phyloP scores from a whole-genome alignment of 2,797 vertebrate species.

The Parotocinclus haroldoi region DNA sequence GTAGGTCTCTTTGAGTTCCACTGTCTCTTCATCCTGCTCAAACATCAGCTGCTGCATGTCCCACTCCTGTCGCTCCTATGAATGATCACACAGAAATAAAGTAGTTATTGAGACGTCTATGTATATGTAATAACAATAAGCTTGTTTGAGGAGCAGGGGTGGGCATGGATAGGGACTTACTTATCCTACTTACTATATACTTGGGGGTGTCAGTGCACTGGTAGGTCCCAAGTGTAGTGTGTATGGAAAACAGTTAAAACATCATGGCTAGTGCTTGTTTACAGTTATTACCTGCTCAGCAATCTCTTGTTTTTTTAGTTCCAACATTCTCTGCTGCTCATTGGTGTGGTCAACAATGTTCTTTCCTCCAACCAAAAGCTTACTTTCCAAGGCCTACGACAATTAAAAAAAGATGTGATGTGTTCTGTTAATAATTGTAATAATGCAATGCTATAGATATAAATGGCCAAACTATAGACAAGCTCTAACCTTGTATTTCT shows the following conservation, averaged over 20 bases:
- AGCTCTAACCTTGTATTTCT: constrained; percentile 88
- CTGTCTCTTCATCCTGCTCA: constrained; percentile 88
- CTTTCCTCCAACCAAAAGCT: constrained; percentile 89
- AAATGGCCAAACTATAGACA: not conserved
- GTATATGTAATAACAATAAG: too few relatives aligned
- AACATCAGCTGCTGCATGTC: constrained; percentile 95
- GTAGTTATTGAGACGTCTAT: not conserved
- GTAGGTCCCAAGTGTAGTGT: not conserved
- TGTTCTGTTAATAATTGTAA: constrained; percentile 24
- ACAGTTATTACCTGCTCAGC: constrained; percentile 79
- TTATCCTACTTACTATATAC: too few relatives aligned
- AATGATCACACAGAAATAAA: constrained; percentile 2
- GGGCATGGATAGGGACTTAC: too few relatives aligned
- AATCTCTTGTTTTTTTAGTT: constrained; percentile 90
- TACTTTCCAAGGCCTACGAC: constrained; percentile 93
- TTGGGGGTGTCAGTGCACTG: too few relatives aligned
- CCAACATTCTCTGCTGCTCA: constrained; percentile 93
- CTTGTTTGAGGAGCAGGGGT: too few relatives aligned
- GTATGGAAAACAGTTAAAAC: not conserved
- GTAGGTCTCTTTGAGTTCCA: constrained; percentile 91
- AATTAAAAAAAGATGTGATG: not conserved
- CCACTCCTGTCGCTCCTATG: constrained; percentile 84
- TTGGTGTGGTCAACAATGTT: constrained; percentile 97
- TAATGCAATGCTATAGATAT: not conserved
- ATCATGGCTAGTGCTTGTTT: not conserved